Base-by-base conservation (phyloP, 2,888 invertebrate species). In the Aleiodes leptofemur region DNA sequence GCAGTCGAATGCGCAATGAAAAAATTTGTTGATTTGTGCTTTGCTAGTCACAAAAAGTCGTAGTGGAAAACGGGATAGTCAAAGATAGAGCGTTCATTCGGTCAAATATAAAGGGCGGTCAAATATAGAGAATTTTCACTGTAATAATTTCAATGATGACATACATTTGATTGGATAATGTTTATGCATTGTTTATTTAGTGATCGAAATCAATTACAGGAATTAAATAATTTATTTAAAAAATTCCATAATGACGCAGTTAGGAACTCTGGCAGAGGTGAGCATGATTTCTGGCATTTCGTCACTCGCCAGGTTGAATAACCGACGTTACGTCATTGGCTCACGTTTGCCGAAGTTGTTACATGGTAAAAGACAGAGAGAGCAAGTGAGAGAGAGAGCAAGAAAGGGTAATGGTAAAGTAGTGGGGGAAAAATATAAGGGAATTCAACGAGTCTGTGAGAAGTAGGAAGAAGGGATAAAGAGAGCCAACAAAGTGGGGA, bases 251-350 rank as follows among this genome's bases (percentile, higher is more conserved):
- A 61, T 70, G 16, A 23, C 9, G 14, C 6, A 43, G 9, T 38
- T 16, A 38, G 69, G 53, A 57, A 48, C n/a, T 38, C 29, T 73
- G 29, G 82, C 85, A 81, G 80, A 78, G 81, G 75, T 57, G 81
- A 85, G 83, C 80, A 82, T 86, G 83, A 38, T 34, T 53, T 64
- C 84, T 83, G 88, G 87, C 85, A 88, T 89, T 89, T 89, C 86
- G 86, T 88, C 87, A 87, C 83, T 82, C 83, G 83, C 79, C 87
- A 87, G 86, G 88, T 89, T 89, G 88, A 89, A 89, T 89, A 89
- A 89, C 89, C 89, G 87, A 82, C 84, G 83, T 89, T 89, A 88
- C 89, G 89, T 89, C 89, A 89, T 82, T 84, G 85, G 83, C 74
- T 74, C 79, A 77, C 77, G 80, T 77, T 79, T 74, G 68, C 59